Conservation (phyloP, 2,888 invertebrate species). For the Heliconius charithonia region DNA sequence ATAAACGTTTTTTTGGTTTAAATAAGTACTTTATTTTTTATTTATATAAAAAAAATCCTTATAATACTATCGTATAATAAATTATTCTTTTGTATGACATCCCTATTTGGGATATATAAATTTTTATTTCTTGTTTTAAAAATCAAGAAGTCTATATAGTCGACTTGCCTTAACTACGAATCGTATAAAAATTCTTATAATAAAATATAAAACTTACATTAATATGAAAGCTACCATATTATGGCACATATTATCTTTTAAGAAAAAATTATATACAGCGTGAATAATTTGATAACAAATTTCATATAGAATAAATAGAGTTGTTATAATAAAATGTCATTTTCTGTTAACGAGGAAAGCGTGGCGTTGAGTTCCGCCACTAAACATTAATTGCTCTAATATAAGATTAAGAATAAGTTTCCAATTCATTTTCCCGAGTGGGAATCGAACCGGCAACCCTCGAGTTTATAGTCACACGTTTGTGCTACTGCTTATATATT, state of each 20-base stretch:
- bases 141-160: background rate
- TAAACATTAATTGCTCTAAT: no score
- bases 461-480: no score
- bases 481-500: no score
- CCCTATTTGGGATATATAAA: background rate
- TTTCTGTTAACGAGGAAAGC: no score
- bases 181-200: background rate
- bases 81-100: background rate
- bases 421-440: no score
- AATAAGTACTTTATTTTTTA: conserved; percentile 50
- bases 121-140: background rate
- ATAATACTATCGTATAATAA: background rate
- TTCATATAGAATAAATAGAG: background rate
- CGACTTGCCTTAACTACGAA: background rate
- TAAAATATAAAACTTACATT: conserved; percentile 14
- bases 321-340: background rate
- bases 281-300: background rate
- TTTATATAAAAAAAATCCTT: conserved; percentile 12
- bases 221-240: conserved; percentile 36
- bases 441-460: no score
- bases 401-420: no score
- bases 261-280: conserved; percentile 19
- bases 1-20: conserved; percentile 63
- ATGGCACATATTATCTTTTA: conserved; percentile 44
- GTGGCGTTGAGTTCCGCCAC: no score